phyloP scores from a whole-genome alignment of 2,797 vertebrate genomes.

The Karalla daura region DNA sequence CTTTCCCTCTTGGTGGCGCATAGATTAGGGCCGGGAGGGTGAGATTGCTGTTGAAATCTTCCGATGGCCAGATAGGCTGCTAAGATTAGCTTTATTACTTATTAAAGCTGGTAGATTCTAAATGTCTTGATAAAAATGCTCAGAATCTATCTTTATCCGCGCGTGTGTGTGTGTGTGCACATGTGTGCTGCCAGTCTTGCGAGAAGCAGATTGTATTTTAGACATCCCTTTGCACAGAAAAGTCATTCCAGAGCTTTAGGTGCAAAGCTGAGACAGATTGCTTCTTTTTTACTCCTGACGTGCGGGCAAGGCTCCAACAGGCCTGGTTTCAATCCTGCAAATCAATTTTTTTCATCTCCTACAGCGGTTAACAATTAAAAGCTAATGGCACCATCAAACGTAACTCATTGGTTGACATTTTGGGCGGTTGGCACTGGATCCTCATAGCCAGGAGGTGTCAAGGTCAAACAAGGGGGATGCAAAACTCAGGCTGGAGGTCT shows the following conservation, averaged over 20 bases:
- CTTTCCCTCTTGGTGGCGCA: neutral
- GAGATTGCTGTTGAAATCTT: constrained; percentile 16
- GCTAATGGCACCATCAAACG: too few relatives aligned
- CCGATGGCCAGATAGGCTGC: constrained; percentile 23
- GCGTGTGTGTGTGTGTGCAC: neutral
- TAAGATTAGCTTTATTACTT: constrained; percentile 61
- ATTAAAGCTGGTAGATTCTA: constrained; percentile 57
- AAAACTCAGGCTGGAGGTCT: too few relatives aligned
- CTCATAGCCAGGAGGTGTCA: too few relatives aligned
- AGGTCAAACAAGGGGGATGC: too few relatives aligned
- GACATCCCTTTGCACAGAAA: neutral
- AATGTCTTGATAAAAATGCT: constrained; percentile 39
- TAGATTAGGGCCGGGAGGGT: neutral
- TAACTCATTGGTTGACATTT: too few relatives aligned
- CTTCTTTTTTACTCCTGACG: too few relatives aligned
- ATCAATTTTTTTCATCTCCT: too few relatives aligned
- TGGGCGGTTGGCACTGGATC: too few relatives aligned
- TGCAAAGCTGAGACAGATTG: neutral
- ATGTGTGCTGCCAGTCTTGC: too few relatives aligned
- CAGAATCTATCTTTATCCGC: constrained; percentile 44
- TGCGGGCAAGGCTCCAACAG: too few relatives aligned
- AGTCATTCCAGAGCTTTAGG: neutral
- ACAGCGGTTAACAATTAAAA: too few relatives aligned
- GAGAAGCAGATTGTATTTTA: neutral
- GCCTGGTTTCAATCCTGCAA: too few relatives aligned